These are phyloP conservation scores for mouse (Mus musculus) DNA, from an alignment of 2,113 vertebrate species.

Conservation along the genomic window DNA sequence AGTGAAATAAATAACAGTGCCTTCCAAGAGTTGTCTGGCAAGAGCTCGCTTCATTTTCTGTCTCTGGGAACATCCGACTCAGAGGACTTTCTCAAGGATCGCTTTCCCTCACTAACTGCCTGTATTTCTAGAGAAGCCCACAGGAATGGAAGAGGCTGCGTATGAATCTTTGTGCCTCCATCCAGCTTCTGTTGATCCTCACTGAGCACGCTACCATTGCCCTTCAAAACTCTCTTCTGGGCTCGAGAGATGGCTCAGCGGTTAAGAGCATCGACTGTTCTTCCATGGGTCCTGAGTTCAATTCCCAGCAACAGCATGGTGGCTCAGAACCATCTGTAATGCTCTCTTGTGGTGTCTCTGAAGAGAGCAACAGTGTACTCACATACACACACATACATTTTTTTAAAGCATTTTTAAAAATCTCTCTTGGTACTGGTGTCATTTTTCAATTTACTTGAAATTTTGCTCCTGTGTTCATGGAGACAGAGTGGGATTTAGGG, in stretches of 20 bases:
- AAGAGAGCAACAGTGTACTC: too few species aligned
- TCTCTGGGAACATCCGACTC: neutral
- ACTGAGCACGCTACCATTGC: neutral
- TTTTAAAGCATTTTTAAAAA: neutral
- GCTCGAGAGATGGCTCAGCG: too few species aligned
- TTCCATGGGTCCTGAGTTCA: too few species aligned
- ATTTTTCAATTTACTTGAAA: neutral
- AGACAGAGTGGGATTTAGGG: neutral
- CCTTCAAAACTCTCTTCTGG: neutral
- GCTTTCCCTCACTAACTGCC: neutral
- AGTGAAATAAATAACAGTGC: conserved; percentile 37
- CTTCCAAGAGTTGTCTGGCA: neutral
- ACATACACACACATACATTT: too few species aligned
- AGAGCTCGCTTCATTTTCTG: conserved; percentile 16
- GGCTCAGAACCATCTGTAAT: too few species aligned
- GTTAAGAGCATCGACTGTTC: too few species aligned
- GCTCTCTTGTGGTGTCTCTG: too few species aligned
- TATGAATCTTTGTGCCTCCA: neutral
- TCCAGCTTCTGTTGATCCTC: neutral
- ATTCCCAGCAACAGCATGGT: too few species aligned
- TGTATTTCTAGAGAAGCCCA: neutral
- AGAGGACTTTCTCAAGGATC: neutral
- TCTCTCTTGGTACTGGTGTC: neutral
- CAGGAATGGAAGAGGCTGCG: neutral
- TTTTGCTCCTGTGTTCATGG: conserved; percentile 28